Percentiles rank a stretch among this genome's conserved stretches.
Evolutionary conservation across 30 jellyfish, hydroid and myxozoan species (phyloP).

Genomic region (Turritopsis dohrnii): DNA sequence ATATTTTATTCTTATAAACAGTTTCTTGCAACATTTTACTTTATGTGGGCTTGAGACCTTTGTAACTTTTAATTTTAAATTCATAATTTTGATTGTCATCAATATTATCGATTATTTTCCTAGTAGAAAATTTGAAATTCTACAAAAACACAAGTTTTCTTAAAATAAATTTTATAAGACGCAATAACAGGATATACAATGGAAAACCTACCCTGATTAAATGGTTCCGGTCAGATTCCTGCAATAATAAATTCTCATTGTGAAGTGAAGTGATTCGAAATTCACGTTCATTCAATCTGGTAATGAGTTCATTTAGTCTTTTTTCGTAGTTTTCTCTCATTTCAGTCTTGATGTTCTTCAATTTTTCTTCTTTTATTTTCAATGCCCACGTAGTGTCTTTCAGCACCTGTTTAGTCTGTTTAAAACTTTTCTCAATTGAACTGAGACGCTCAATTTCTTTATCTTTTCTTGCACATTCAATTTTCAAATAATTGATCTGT

Average conservation of each 20-base stretch:
- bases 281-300: constrained; percentile 27
- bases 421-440: constrained; percentile 54
- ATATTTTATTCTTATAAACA: too few species aligned
- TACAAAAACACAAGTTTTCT: too few species aligned
- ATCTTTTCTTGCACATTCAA: constrained; percentile 51
- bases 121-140: not conserved
- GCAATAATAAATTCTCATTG: constrained; percentile 35
- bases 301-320: constrained; percentile 37
- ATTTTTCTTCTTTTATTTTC: constrained; percentile 34
- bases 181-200: too few species aligned
- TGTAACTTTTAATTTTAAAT: too few species aligned
- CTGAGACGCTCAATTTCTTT: constrained; percentile 62
- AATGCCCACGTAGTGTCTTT: constrained; percentile 63
- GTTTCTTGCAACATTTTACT: too few species aligned
- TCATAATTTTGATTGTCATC: too few species aligned
- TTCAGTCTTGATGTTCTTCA: constrained; percentile 27
- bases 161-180: too few species aligned
- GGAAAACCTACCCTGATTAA: constrained; percentile 24
- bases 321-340: constrained; percentile 36
- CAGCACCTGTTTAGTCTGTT: constrained; percentile 67
- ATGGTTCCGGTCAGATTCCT: constrained; percentile 44
- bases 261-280: constrained; percentile 38
- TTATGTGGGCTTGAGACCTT: too few species aligned
- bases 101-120: too few species aligned
- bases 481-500: constrained; percentile 12